Evolutionary conservation across 2,888 invertebrate genomes (phyloP).

Genomic region (Pasiphila rectangulata): DNA sequence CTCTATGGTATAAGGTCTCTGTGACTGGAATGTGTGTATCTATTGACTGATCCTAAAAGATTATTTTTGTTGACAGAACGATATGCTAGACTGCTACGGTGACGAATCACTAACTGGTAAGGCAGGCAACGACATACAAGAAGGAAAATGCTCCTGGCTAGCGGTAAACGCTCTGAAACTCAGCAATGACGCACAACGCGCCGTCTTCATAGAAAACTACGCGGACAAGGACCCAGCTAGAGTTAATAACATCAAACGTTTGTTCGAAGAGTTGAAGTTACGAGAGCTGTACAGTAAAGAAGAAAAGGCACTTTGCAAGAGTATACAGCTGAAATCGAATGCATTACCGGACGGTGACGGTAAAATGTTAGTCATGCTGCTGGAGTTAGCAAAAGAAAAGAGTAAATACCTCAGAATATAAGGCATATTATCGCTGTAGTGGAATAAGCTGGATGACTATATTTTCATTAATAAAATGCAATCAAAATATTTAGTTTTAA

Average conservation of each 20-base stretch:
- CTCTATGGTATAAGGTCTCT: no score
- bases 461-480: no score
- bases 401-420: no score
- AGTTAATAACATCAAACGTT: slow-evolving; percentile 65
- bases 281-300: slow-evolving; percentile 85
- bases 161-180: slow-evolving; percentile 84
- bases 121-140: slow-evolving; percentile 65
- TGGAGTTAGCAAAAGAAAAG: no score
- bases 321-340: slow-evolving; percentile 85
- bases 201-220: slow-evolving; percentile 86
- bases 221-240: slow-evolving; percentile 83
- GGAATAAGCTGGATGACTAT: no score
- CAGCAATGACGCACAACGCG: slow-evolving; percentile 85
- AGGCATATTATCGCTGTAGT: no score
- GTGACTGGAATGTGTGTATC: slow-evolving; percentile 8
- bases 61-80: slow-evolving; percentile 79
- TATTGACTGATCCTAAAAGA: slow-evolving; percentile 1
- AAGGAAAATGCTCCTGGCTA: slow-evolving; percentile 96
- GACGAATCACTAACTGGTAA: slow-evolving; percentile 69
- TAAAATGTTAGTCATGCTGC: no score
- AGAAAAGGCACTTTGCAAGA: slow-evolving; percentile 87
- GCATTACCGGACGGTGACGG: no score
- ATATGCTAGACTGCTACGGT: slow-evolving; percentile 92
- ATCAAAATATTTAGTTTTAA: no score
- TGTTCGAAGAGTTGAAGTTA: slow-evolving; percentile 83